Base-by-base conservation (phyloP, 2,888 invertebrate species). In the Ornithoptera priamus region DNA sequence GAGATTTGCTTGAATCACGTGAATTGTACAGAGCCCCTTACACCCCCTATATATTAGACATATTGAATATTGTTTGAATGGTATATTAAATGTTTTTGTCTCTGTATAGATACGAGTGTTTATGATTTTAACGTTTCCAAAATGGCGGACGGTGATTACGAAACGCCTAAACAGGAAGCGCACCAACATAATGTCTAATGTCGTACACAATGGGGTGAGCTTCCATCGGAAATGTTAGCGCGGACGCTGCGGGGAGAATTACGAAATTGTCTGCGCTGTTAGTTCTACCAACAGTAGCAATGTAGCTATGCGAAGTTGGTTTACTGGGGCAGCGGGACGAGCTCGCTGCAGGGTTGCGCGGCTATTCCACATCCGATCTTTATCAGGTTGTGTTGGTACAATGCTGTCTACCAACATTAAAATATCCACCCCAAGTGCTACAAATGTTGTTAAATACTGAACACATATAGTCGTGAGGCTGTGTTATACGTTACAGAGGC, bases 221-320 rank as follows among this genome's bases (percentile, higher is more conserved):
- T 65, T 65, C 65, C 69, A 65, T 65, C 69, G 69, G 65, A 69
- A 65, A 65, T 69, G 69, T 65, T 65, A 46, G 61, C 64, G 24
- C 68, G 62, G 50, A 59, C 64, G 53, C 65, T 61, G 30, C 56
- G 20, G 65, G 57, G 61, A 69, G 64, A 69, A 69, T 69, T 69
- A 69, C 69, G 65, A 69, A 69, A 69, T 61, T 57, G 69, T 65
- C 65, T 69, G 57, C 22, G 53, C 60, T 61, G 68, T 62, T 68
- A 63, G 64, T 65, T 57, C 60, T 53, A 36, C 39, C 53, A 46
- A 65, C 69, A 62, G 36, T 46, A 67, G 67, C 30, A 42, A 60
- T 67, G 64, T 42, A 42, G 39, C 70, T 67, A 64, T 67, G 70
- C 56, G 58, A 67, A 70, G 67, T 70, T 70, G 56, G 60, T 53